Percentiles rank a stretch among this genome's conserved stretches.
These are phyloP conservation scores for Troglohyphantes excavatus DNA, from an alignment of 2,888 invertebrate genomes.

Conservation along the genomic window DNA sequence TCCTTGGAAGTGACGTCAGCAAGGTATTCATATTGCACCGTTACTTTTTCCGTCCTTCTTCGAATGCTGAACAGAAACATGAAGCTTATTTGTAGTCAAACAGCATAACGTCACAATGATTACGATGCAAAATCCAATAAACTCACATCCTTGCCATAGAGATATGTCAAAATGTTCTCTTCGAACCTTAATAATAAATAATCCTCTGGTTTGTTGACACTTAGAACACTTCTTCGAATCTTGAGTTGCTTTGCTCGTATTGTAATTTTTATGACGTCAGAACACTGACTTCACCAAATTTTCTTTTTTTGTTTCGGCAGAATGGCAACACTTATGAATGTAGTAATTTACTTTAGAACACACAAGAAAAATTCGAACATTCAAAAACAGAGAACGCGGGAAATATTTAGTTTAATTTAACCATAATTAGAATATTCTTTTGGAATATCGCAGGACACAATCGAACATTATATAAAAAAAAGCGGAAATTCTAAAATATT, in stretches of 20 bases:
- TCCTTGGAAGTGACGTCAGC: conserved; percentile 48
- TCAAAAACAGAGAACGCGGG: too few species aligned
- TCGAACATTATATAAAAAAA: conserved; percentile 1
- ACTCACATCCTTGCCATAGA: neutral
- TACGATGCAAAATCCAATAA: neutral
- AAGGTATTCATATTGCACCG: conserved; percentile 67
- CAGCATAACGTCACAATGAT: neutral
- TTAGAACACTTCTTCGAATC: too few species aligned
- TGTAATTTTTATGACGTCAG: too few species aligned
- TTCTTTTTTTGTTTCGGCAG: neutral
- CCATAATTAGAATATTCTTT: neutral
- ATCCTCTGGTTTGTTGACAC: neutral
- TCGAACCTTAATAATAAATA: neutral
- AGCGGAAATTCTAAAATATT: neutral
- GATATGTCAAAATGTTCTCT: neutral
- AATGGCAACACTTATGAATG: neutral
- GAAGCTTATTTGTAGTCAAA: conserved; percentile 11
- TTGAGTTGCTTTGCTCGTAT: too few species aligned
- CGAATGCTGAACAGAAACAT: conserved; percentile 32
- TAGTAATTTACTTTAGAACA: neutral
- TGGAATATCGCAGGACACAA: neutral
- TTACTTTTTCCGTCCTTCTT: conserved; percentile 32
- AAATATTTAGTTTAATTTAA: too few species aligned
- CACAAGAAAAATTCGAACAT: neutral
- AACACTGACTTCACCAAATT: too few species aligned